These are phyloP conservation scores for Actinopyga echinites DNA, from an alignment of 53 echinoderm and acorn worm species.

Conservation along the genomic window DNA sequence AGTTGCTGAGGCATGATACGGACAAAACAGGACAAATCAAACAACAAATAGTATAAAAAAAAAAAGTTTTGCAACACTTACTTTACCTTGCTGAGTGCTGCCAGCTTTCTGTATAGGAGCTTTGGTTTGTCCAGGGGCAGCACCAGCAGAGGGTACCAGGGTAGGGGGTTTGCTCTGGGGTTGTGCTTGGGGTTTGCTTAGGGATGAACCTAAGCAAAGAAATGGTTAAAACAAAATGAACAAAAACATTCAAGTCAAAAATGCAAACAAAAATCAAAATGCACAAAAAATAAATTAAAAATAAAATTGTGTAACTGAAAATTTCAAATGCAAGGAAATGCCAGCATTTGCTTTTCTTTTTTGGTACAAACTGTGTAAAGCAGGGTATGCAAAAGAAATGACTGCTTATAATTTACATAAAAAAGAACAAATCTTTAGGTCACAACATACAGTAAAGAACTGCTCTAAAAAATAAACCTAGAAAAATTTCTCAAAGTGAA, in stretches of 20 bases:
- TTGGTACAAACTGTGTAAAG: no score
- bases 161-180: constrained; percentile 37
- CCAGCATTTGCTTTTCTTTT: no score
- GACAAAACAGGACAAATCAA: no score
- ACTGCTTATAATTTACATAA: no score
- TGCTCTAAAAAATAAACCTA: no score
- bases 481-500: no score
- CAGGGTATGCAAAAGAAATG: no score
- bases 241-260: neutral
- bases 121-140: neutral
- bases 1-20: no score
- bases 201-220: constrained; percentile 31
- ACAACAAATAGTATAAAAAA: neutral
- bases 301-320: no score
- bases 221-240: neutral
- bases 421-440: no score
- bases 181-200: constrained; percentile 33
- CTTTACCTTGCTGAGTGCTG: constrained; percentile 34
- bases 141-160: constrained; percentile 34
- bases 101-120: constrained; percentile 20
- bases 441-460: no score
- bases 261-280: neutral
- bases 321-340: no score
- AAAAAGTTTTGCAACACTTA: neutral
- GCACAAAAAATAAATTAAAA: neutral